Evolutionary conservation across 2,113 vertebrate genomes (phyloP).

Genomic region (Cranoglanis bouderius): DNA sequence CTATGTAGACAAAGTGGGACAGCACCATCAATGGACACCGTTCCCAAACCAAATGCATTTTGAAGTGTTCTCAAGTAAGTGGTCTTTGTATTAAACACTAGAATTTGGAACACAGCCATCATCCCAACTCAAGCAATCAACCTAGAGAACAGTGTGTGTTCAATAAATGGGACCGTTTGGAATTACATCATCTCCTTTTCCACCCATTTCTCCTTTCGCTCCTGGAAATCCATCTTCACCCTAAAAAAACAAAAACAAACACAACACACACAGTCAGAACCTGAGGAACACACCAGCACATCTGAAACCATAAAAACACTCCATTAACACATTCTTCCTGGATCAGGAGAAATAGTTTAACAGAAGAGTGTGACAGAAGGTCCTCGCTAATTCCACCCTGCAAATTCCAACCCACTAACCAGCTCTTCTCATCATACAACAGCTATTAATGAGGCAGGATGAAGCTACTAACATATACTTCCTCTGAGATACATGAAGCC

Average conservation of each 20-base stretch:
- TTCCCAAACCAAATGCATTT: not conserved
- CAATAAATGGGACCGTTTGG: not conserved
- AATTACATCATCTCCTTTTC: slow-evolving; percentile 87
- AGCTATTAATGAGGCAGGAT: too few relatives aligned
- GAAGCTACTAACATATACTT: not conserved
- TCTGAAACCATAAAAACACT: not conserved
- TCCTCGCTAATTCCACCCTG: too few relatives aligned
- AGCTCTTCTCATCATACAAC: not conserved
- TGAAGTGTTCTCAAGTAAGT: not conserved
- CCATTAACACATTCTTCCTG: not conserved
- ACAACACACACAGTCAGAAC: slow-evolving; percentile 4
- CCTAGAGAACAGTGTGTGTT: not conserved
- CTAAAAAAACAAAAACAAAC: slow-evolving; percentile 64
- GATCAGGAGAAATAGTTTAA: not conserved
- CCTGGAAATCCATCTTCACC: slow-evolving; percentile 97
- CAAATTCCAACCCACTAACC: not conserved
- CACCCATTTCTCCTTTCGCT: slow-evolving; percentile 94
- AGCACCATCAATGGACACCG: not conserved
- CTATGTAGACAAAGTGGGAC: slow-evolving; percentile 55
- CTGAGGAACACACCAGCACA: not conserved
- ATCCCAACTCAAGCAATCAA: not conserved
- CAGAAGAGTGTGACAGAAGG: not conserved
- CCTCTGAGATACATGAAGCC: not conserved
- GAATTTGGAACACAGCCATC: not conserved
- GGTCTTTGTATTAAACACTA: not conserved